Evolutionary conservation across 2,888 invertebrate species (phyloP), one percentile per base, ranked within the genome.

Genomic region (Hermodice carunculata): DNA sequence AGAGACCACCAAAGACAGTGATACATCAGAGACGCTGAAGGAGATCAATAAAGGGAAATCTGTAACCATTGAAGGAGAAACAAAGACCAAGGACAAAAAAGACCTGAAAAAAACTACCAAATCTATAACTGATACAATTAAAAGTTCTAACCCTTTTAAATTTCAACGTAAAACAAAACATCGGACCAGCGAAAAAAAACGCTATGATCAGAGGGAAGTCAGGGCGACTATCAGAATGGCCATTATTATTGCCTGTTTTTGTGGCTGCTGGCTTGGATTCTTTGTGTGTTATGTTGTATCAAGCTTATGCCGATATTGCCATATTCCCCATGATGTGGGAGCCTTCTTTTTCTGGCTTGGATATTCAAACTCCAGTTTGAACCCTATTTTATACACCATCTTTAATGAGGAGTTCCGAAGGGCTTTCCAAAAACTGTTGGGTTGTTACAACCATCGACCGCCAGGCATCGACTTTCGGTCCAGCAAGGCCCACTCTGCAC

Each of bases 191-290:
- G 56, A 54, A 31, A 56, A 57, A 24, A 46, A 48, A 43, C 43
- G 66, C 3, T 66, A 60, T 48, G 83, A 85, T 60, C 70, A 81
- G 43, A 70, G 84, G 1, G 86, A 86, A 67, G 80, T 82, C 61
- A 70, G 84, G 29, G 85, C 86, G 44, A 86, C 86, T 19, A 83
- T 85, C 62, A 75, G 85, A 5, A 85, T 86, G 85, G 81, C 84
- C 19, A 79, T 85, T 53, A 84, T 86, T 53, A 86, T 86, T 74
- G 82, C 82, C 1, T 81, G 80, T 64, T 86, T 86, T 71, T 80
- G 82, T 42, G 76, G 84, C 22, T 86, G 86, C 70, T 86, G 86
- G 86, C 77, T 86, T 64, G 86, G 86, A 19, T 86, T 86, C 73
- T 78, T 85, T n/a, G 78, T 82, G 54, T 81, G 85, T 78, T 86